phyloP scores from a whole-genome alignment of 2,888 invertebrate genomes.

The Pheosia tremula region DNA sequence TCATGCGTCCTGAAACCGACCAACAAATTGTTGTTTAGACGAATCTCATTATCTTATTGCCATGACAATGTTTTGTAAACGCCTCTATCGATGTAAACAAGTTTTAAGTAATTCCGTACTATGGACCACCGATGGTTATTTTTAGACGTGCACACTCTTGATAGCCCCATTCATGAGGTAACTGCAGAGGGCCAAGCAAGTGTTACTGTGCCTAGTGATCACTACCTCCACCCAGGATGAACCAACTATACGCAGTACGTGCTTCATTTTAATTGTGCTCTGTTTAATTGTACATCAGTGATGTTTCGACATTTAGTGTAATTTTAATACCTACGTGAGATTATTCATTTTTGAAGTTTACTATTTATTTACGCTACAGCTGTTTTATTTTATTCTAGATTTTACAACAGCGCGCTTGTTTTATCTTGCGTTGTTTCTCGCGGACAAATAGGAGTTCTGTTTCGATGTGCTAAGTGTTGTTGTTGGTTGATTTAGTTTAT shows the following conservation, averaged over 20 bases:
- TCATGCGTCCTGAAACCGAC: constrained; percentile 10
- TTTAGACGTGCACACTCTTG: constrained; percentile 56
- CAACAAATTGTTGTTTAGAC: constrained; percentile 46
- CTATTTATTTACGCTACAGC: neutral
- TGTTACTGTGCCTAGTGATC: constrained; percentile 53
- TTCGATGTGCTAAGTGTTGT: neutral
- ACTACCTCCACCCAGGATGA: constrained; percentile 49
- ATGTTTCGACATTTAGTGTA: neutral
- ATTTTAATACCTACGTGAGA: neutral
- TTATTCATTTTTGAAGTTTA: neutral
- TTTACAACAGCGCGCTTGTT: no score
- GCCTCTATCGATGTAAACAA: constrained; percentile 69
- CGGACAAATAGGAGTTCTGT: neutral
- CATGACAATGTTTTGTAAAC: constrained; percentile 72
- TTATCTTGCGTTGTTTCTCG: neutral
- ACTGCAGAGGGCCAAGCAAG: constrained; percentile 56
- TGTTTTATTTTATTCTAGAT: neutral
- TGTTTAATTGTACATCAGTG: constrained; percentile 4
- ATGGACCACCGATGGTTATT: constrained; percentile 65
- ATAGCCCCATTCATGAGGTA: constrained; percentile 67
- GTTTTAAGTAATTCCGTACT: constrained; percentile 75
- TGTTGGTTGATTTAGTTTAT: neutral
- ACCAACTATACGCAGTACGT: constrained; percentile 63
- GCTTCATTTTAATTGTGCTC: constrained; percentile 18
- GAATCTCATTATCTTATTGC: constrained; percentile 57